phyloP scores from a whole-genome alignment of 1,140 invertebrate genomes.

The Saxidomus purpurata region DNA sequence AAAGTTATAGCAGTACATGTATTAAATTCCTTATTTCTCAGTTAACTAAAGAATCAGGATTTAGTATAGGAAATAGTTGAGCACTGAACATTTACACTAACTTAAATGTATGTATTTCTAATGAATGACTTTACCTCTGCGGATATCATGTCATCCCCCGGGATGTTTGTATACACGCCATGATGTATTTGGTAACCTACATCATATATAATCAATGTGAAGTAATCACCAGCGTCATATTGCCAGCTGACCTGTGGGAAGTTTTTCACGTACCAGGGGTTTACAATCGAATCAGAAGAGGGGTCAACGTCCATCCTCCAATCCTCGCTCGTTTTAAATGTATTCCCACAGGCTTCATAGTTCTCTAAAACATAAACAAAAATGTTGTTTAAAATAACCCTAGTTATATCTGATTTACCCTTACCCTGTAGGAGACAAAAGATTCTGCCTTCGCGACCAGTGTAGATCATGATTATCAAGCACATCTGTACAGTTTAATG shows the following conservation, averaged over 20 bases:
- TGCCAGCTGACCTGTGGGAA: slow-evolving; percentile 38
- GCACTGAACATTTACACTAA: no score
- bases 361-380: slow-evolving; percentile 52
- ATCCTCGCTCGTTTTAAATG: slow-evolving; percentile 15
- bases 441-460: no score
- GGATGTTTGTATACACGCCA: slow-evolving; percentile 69
- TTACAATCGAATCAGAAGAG: slow-evolving; percentile 41
- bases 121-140: slow-evolving; percentile 68
- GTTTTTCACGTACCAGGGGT: slow-evolving; percentile 65
- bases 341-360: slow-evolving; percentile 67
- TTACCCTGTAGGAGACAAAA: no score
- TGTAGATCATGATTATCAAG: no score
- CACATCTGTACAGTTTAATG: no score
- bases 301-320: slow-evolving; percentile 64
- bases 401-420: no score
- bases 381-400: no score
- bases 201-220: slow-evolving; percentile 69
- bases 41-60: no score
- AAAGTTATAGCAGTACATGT: no score
- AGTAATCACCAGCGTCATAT: slow-evolving; percentile 23
- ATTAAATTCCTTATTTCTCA: no score
- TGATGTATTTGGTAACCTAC: slow-evolving; percentile 62
- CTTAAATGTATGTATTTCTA: no score
- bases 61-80: no score
- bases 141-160: slow-evolving; percentile 52